Evolutionary conservation across 2,113 vertebrate species (phyloP), one percentile per base, ranked within the genome.

Genomic region (Arvicanthis niloticus): DNA sequence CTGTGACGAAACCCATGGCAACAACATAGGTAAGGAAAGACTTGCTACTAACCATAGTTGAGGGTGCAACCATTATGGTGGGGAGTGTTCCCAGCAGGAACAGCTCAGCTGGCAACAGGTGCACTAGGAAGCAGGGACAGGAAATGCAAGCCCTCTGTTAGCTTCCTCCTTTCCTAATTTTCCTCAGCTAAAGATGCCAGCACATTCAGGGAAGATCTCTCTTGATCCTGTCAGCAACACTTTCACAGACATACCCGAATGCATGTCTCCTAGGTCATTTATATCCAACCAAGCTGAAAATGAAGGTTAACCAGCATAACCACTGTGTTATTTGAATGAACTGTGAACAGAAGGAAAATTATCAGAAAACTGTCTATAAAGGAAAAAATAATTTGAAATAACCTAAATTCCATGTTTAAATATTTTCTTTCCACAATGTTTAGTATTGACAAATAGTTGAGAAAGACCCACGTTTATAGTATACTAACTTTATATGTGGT

Each of bases 361-460:
- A 60, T 40, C 65, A 48, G 37, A 92, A 80, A 84, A 67, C 3
- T 58, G 17, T 37, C 31, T 31, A 65, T 10, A 53, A 29, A 78
- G 17, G 53, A 78, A 78, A 5, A 78, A 56, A 4, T 80, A 77
- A 92, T 56, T 11, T 48, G n/a, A 92, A 45, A 40, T 19, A 58
- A 72, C 72, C 40, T 45, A n/a, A 67, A 24, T 88, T 91, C 70
- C n/a, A n/a, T n/a, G 29, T 86, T 72, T 89, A 80, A 80, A 19
- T 10, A 56, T 56, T 56, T 56, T 80, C 94, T 89, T 92, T 65
- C 78, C 58, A 72, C 58, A 82, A 62, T 0, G 9, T 95, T 94
- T 84, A 51, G 42, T 80, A 80, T 1, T 58, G 22, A 90, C 11
- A 96, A 85, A 72, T 89, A 85, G 89, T 92, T 85, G 7, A 75